phyloP scores from a whole-genome alignment of 92 coral and sea anemone genomes.

The Phenganax marumi region DNA sequence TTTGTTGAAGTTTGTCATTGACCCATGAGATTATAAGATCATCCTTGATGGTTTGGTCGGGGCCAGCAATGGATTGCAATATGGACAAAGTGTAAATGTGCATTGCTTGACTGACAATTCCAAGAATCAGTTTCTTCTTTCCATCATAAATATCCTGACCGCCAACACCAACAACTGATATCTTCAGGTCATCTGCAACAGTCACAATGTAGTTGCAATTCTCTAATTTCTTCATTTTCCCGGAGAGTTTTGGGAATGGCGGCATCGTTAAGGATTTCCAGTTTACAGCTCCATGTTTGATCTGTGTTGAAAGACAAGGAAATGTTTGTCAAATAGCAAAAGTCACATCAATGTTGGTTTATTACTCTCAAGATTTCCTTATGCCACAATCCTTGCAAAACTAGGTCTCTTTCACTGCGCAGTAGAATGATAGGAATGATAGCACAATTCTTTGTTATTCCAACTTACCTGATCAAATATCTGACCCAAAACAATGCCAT shows the following conservation, averaged over 20 bases:
- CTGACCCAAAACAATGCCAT: constrained; percentile 80
- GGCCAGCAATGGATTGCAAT: constrained; percentile 77
- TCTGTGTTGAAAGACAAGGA: constrained; percentile 32
- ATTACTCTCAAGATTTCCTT: no score
- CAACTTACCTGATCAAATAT: constrained; percentile 71
- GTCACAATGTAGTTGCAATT: constrained; percentile 85
- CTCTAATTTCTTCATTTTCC: constrained; percentile 90
- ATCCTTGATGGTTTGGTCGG: constrained; percentile 79
- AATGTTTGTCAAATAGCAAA: no score
- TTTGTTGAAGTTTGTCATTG: constrained; percentile 69
- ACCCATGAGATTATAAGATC: constrained; percentile 79
- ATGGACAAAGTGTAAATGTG: constrained; percentile 87
- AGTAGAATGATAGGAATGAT: background rate
- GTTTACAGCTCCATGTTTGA: constrained; percentile 74
- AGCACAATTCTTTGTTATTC: background rate
- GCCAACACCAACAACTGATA: constrained; percentile 89
- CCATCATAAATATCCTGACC: constrained; percentile 83
- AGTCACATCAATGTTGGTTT: background rate
- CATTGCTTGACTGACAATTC: constrained; percentile 91
- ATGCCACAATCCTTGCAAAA: no score
- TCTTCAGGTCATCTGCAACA: constrained; percentile 76
- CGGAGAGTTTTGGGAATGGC: constrained; percentile 84
- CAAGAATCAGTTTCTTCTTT: constrained; percentile 74
- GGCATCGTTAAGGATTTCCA: constrained; percentile 85
- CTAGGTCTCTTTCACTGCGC: no score